These are phyloP conservation scores for Acrobasis consociella DNA, from an alignment of 2,888 invertebrate species.

Conservation along the genomic window DNA sequence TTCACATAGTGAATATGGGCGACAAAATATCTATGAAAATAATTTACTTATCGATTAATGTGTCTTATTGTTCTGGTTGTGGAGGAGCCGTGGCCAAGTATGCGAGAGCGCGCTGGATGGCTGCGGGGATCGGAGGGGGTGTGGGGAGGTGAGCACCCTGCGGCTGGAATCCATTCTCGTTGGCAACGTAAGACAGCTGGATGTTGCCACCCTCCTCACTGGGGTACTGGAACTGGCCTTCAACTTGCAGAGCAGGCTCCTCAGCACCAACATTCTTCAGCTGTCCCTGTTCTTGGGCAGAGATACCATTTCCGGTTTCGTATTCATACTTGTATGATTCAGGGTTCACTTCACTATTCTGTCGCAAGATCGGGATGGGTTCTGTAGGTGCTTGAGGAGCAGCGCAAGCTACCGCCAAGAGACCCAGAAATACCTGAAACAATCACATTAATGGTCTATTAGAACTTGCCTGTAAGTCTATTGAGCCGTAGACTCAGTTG, in stretches of 20 bases:
- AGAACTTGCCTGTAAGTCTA: background rate
- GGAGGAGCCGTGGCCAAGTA: slow-evolving; percentile 86
- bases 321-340: slow-evolving; percentile 83
- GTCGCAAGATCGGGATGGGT: slow-evolving; percentile 78
- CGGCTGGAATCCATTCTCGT: slow-evolving; percentile 88
- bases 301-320: slow-evolving; percentile 86
- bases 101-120: slow-evolving; percentile 85
- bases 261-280: slow-evolving; percentile 81
- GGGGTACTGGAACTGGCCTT: slow-evolving; percentile 85
- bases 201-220: slow-evolving; percentile 84
- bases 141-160: slow-evolving; percentile 84
- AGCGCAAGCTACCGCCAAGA: slow-evolving; percentile 63
- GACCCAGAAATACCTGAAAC: slow-evolving; percentile 68
- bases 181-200: slow-evolving; percentile 84
- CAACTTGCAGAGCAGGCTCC: slow-evolving; percentile 77
- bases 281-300: slow-evolving; percentile 79
- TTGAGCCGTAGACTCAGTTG: background rate
- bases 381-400: slow-evolving; percentile 65
- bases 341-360: slow-evolving; percentile 77
- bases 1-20: slow-evolving; percentile 35
- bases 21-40: slow-evolving; percentile 21
- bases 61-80: slow-evolving; percentile 51
- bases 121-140: slow-evolving; percentile 87
- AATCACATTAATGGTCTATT: slow-evolving; percentile 15
- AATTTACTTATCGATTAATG: slow-evolving; percentile 29